phyloP scores from a whole-genome alignment of 2,113 vertebrate species.

The Heterotilapia buettikoferi region DNA sequence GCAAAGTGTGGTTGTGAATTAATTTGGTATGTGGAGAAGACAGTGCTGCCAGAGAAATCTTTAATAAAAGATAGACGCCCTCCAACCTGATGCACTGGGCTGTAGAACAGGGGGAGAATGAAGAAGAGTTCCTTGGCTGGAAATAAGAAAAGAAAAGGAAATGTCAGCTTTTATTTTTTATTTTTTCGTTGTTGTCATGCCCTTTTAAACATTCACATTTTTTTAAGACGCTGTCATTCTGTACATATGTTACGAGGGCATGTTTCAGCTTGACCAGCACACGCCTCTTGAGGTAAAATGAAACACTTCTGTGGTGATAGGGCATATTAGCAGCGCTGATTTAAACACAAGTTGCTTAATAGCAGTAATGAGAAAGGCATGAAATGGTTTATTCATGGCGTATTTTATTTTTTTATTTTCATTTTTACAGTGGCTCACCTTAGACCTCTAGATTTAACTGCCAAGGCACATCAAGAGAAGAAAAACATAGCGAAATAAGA shows the following conservation, averaged over 20 bases:
- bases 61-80: slow-evolving; percentile 5
- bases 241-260: neutral
- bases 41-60: neutral
- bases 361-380: neutral
- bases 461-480: neutral
- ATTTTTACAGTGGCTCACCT: slow-evolving; percentile 19
- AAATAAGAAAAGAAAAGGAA: neutral
- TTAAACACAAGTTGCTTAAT: slow-evolving; percentile 13
- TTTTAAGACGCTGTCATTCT: neutral
- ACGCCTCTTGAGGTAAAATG: neutral
- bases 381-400: slow-evolving; percentile 49
- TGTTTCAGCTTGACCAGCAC: neutral
- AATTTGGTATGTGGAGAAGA: neutral
- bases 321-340: neutral
- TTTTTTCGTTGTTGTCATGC: neutral
- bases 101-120: neutral
- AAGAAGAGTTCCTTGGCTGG: neutral
- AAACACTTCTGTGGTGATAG: neutral
- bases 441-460: slow-evolving; percentile 12
- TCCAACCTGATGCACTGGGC: neutral
- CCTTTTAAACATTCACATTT: neutral
- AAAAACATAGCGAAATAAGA: neutral
- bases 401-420: neutral
- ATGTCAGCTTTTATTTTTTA: neutral
- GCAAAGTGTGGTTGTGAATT: neutral